phyloP scores from a whole-genome alignment of 2,888 invertebrate genomes.

The Agriotes lineatus region DNA sequence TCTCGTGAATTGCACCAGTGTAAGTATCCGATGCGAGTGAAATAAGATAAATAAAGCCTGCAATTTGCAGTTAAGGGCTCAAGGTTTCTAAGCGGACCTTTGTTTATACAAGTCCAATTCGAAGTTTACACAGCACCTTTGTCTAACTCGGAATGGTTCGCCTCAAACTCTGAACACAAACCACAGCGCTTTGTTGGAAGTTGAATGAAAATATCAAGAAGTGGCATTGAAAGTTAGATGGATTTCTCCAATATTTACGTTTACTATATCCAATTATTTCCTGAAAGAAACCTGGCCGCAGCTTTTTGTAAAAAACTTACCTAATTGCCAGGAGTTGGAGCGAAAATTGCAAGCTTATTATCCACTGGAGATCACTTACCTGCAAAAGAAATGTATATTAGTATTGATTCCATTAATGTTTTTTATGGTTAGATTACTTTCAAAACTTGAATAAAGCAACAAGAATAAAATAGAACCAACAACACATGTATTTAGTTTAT shows the following conservation, averaged over 20 bases:
- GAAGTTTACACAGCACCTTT: constrained; percentile 24
- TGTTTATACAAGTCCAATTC: constrained; percentile 19
- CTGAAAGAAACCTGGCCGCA: not conserved
- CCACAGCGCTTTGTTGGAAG: constrained; percentile 12
- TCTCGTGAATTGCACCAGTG: not conserved
- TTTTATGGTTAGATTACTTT: too few relatives aligned
- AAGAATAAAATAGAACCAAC: too few relatives aligned
- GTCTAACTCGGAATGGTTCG: constrained; percentile 22
- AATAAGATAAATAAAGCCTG: constrained; percentile 18
- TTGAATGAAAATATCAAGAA: constrained; percentile 22
- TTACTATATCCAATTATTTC: not conserved
- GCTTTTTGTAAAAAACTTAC: not conserved
- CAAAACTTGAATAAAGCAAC: too few relatives aligned
- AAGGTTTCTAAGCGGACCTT: constrained; percentile 11
- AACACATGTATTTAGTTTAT: too few relatives aligned
- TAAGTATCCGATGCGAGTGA: constrained; percentile 4
- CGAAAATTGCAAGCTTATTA: too few relatives aligned
- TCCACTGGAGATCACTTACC: not conserved
- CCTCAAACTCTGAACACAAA: constrained; percentile 6
- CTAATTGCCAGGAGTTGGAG: too few relatives aligned
- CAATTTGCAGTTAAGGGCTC: constrained; percentile 22
- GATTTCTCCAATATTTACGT: constrained; percentile 20
- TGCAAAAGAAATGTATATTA: not conserved
- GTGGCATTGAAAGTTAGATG: constrained; percentile 10
- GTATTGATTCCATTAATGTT: too few relatives aligned